Base-by-base conservation (phyloP, 30 jellyfish, hydroid and myxozoan species). In the Pseudorhiza aurosa region DNA sequence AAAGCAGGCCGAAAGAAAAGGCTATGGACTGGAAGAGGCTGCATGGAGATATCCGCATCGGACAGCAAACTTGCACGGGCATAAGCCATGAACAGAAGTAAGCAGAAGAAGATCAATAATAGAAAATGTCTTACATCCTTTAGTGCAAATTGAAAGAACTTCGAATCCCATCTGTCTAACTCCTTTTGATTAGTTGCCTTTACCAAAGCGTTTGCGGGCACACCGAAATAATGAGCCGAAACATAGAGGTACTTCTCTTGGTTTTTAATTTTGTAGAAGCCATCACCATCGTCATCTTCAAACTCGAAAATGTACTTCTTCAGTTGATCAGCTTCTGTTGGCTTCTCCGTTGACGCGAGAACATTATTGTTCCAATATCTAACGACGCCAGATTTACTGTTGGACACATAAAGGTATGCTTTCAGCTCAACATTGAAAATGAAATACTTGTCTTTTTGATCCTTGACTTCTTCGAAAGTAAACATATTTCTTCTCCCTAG, bases 221-320 rank as follows among this genome's bases (percentile, higher is more conserved):
- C 55, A 15, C 86, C 86, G 3, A 19, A 14, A n/a, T 12, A 8
- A 19, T 73, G 86, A 10, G 26, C 0, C 4, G 86, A 73, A 2
- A 56, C 75, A 56, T 73, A 73, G 14, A 73, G 25, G 28, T 22
- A 53, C 32, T 50, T 50, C 22, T 65, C 86, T 33, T 73, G 47
- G 21, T 73, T 73, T 24, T 51, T 73, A n/a, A 73, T 73, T 18
- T 11, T n/a, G 60, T 49, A 73, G 59, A 73, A 73, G 0, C 86
- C 86, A 32, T 73, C 86, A 53, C 86, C 86, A 36, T 73, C 86
- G 1, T 73, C 86, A 22, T 73, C 86, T 33, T 53, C 86, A 30
- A 73, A 73, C 14, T 73, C 86, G 26, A 73, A 73, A 32, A 51
- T 21, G 75, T 9, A 73, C 43, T 51, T 73, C 15, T 33, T 19